phyloP scores from a whole-genome alignment of 2,113 vertebrate genomes.

The Apteryx owenii region DNA sequence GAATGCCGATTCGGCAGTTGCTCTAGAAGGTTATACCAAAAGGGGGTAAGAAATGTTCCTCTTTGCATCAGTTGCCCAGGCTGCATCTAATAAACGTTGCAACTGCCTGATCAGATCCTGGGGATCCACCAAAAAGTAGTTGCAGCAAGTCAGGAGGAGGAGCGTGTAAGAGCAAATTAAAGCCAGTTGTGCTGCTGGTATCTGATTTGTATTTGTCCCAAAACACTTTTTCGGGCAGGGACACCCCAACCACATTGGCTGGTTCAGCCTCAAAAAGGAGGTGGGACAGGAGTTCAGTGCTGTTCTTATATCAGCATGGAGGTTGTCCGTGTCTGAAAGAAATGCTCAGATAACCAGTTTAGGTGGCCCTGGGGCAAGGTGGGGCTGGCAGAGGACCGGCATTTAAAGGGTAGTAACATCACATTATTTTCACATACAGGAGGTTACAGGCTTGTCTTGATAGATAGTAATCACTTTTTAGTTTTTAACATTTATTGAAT shows the following conservation, averaged over 20 bases:
- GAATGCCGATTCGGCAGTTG: not conserved
- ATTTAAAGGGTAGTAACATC: not conserved
- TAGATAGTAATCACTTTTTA: not conserved
- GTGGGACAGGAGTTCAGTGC: not conserved
- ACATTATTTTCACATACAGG: not conserved
- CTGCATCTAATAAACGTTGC: conserved; percentile 15
- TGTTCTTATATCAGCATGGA: accelerated
- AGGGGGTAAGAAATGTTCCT: not conserved
- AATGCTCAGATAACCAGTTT: not conserved
- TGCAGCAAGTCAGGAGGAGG: not conserved
- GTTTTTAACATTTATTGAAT: not conserved
- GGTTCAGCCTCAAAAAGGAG: accelerated
- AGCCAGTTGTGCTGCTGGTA: not conserved
- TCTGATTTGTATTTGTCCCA: not conserved
- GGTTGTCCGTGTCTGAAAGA: not conserved
- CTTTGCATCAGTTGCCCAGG: not conserved
- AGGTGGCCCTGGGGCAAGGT: not conserved
- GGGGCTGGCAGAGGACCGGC: not conserved
- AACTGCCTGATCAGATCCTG: not conserved
- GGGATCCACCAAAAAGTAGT: not conserved
- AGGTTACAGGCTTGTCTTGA: not conserved
- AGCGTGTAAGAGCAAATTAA: not conserved
- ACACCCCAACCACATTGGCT: not conserved
- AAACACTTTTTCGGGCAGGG: not conserved
- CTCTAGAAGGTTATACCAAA: not conserved